Evolutionary conservation across 2,888 invertebrate genomes (phyloP), one percentile per base, ranked within the genome.

Genomic region (Drosophila buzzatii): DNA sequence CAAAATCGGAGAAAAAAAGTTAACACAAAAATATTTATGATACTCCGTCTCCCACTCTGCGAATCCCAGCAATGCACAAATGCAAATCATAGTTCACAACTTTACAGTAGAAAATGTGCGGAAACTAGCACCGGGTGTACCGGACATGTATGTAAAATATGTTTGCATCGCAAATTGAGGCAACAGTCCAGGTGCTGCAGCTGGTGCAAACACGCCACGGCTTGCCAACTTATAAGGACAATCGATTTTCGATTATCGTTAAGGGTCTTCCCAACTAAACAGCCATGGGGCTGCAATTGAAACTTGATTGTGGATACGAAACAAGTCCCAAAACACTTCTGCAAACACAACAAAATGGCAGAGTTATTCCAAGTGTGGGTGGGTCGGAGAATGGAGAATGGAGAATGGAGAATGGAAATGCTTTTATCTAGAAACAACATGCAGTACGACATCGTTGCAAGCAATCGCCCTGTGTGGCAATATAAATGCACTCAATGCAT

Each of bases 191-290:
- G 65, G 44, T 59, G 64, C 18, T 20, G 49, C 56, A 66, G 66
- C 52, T 74, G 66, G 52, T 39, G 52, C 6, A 31, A 9, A 27
- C 45, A 58, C 42, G 39, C 49, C 47, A 41, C 61, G 72, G 72
- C 73, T 71, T 51, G 66, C 69, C 62, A 71, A 82, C 73, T 71
- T 80, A 57, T 65, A 53, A 51, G 71, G 53, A 76, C 78, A 76
- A 82, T 82, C 82, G 82, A 82, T 82, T 82, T 82, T 82, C 85
- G 82, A 82, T 82, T 85, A 82, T 70, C 70, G 60, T 57, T 41
- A 61, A 47, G 45, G 27, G 39, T 39, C 37, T 41, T 18, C 37
- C 37, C 18, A 66, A 44, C 59, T 45, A n/a, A 53, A 35, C 20
- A 53, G 27, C 61, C 12, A 49, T 33, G 58, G 18, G 64, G 70